Evolutionary conservation across 1,140 invertebrate genomes (phyloP), one percentile per base, ranked within the genome.

Genomic region (Orius insidiosus): DNA sequence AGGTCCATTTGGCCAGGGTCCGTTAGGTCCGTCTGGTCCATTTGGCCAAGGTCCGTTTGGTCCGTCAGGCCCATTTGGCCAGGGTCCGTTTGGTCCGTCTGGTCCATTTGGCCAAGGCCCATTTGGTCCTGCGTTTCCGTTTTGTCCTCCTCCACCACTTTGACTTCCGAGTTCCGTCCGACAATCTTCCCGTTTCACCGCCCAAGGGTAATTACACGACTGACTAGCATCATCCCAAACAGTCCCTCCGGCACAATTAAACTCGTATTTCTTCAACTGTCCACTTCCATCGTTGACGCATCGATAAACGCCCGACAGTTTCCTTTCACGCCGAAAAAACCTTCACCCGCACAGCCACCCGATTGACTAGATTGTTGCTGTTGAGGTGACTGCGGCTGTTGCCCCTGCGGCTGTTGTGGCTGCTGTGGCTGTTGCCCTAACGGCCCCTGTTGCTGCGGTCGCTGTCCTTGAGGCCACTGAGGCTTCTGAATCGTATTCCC

Each of bases 281-380:
- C 67, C 69, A 43, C 65, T 59, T 16, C 68, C 69, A 52, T 71
- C 68, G 52, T 71, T 67, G 1, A 76, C 72, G 57, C 76, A 80
- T 44, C 76, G 65, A 55, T 75, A 78, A 80, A 81, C 53, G 70
- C 74, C 45, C 67, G 63, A 52, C 78, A 81, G 52, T 79, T 65
- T 10, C 65, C 63, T 24, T 62, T 55, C 54, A 77, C 66, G 6
- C 66, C 64, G 50, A 70, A 60, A 56, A 76, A 79, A 32, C 68
- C 69, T 57, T 70, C 69, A 18, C 47, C 33, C 8, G 18, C 13
- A 47, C 56, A 59, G 38, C 49, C 30, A 2, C 19, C 35, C n/a
- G 34, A 41, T 15, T 13, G 14, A 10, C 10, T 9, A 49, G 16
- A 15, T 42, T 34, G 33, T 34, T 31, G 16, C 36, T 24, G 39